A percentile compares a stretch with the other conserved stretches of the same genome.
Evolutionary conservation across 1,140 invertebrate genomes (phyloP).

Genomic region (Drosophila ananassae): DNA sequence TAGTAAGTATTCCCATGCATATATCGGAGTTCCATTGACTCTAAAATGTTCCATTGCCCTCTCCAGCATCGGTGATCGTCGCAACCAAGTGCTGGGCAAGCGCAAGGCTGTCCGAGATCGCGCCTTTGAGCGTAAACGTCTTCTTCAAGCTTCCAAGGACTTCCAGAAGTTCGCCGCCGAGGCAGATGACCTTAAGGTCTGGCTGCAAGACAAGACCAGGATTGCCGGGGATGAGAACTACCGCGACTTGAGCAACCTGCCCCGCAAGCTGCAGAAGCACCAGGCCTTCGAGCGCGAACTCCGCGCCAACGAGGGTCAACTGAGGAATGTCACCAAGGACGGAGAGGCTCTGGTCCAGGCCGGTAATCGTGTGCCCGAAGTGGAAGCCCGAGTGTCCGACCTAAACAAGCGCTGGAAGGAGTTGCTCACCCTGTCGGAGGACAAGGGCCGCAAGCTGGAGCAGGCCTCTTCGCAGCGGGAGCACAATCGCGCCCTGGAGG

Average conservation of each 20-base stretch:
- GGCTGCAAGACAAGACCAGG: slow-evolving; percentile 96
- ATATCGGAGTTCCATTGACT: background rate
- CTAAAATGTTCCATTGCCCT: background rate
- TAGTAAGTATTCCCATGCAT: slow-evolving; percentile 87
- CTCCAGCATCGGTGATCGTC: slow-evolving; percentile 89
- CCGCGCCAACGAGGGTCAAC: slow-evolving; percentile 94
- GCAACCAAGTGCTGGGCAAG: slow-evolving; percentile 90
- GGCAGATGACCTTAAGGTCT: slow-evolving; percentile 93
- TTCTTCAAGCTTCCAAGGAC: slow-evolving; percentile 90
- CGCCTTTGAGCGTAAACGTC: slow-evolving; percentile 89
- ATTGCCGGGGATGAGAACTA: slow-evolving; percentile 97
- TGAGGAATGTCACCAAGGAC: slow-evolving; percentile 92
- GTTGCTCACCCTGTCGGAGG: slow-evolving; percentile 88
- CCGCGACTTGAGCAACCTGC: slow-evolving; percentile 95
- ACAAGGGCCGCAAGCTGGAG: slow-evolving; percentile 92
- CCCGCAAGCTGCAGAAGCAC: slow-evolving; percentile 97
- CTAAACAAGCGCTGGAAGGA: slow-evolving; percentile 91
- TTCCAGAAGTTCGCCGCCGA: slow-evolving; percentile 95
- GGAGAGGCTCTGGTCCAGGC: slow-evolving; percentile 89
- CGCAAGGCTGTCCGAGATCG: slow-evolving; percentile 90
- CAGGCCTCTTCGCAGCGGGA: slow-evolving; percentile 84
- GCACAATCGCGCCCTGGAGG: slow-evolving; percentile 87
- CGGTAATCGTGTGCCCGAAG: slow-evolving; percentile 89
- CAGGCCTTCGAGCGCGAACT: slow-evolving; percentile 98
- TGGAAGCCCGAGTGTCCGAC: slow-evolving; percentile 87